These are phyloP conservation scores for Manis pentadactyla DNA, from an alignment of 2,797 vertebrate genomes.

Conservation along the genomic window DNA sequence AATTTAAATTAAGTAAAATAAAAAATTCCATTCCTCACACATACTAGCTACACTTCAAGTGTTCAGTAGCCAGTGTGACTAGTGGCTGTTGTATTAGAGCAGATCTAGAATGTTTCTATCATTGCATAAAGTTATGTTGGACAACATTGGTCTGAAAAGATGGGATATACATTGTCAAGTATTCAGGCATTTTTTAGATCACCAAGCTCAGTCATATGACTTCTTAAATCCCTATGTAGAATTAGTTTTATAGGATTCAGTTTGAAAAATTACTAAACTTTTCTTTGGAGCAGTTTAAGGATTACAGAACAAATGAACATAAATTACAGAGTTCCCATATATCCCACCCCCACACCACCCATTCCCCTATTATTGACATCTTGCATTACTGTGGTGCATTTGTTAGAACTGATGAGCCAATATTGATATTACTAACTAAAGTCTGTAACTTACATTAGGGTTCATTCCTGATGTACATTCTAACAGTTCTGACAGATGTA, in stretches of 20 bases:
- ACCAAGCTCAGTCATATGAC: neutral
- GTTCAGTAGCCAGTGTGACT: neutral
- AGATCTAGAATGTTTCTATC: neutral
- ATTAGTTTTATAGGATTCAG: constrained; percentile 15
- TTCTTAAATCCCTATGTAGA: constrained; percentile 23
- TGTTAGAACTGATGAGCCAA: constrained; percentile 16
- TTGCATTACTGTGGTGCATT: neutral
- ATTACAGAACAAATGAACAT: constrained; percentile 28
- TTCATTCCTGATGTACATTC: neutral
- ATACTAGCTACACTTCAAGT: neutral
- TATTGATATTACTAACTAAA: neutral
- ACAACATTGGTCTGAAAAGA: neutral
- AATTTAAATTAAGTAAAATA: constrained; percentile 41
- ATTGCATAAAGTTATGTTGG: neutral
- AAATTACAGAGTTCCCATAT: neutral
- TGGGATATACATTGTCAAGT: neutral
- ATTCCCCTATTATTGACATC: constrained; percentile 30
- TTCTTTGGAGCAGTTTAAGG: constrained; percentile 8
- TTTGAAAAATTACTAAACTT: neutral
- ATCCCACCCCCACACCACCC: neutral
- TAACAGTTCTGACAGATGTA: constrained; percentile 26
- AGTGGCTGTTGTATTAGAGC: neutral
- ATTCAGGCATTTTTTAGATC: constrained; percentile 21
- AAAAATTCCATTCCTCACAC: neutral
- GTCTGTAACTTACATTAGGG: neutral